Percentiles rank a stretch among this genome's conserved stretches.
phyloP scores from a whole-genome alignment of 2,888 invertebrate genomes.

The Drosophila meridionalis region DNA sequence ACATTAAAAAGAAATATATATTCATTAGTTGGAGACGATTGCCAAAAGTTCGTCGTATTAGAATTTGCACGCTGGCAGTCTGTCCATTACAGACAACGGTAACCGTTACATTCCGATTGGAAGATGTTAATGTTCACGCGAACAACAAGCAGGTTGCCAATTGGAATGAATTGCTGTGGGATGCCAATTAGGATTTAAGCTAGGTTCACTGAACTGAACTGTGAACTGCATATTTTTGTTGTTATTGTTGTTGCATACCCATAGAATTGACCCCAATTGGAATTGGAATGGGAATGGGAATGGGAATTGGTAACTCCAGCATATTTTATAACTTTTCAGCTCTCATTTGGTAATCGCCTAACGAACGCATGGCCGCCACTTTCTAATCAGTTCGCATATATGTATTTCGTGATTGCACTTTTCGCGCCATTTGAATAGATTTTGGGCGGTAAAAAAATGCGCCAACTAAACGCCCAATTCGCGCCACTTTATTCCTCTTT shows the following conservation, averaged over 20 bases:
- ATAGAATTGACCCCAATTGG: conserved; percentile 19
- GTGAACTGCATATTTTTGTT: background rate
- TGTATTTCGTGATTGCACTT: conserved; percentile 66
- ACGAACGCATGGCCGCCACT: conserved; percentile 11
- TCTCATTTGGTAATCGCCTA: conserved; percentile 1
- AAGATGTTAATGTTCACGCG: background rate
- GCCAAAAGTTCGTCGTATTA: conserved; percentile 44
- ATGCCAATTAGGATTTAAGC: conserved; percentile 1
- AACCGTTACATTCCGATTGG: conserved; percentile 54
- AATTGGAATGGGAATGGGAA: conserved; percentile 7
- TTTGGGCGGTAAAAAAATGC: conserved; percentile 80
- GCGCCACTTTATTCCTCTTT: conserved; percentile 68
- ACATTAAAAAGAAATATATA: conserved; percentile 13
- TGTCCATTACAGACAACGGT: conserved; percentile 5
- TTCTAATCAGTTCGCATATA: conserved; percentile 48
- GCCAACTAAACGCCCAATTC: conserved; percentile 78
- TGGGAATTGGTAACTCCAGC: background rate
- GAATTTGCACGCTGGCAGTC: conserved; percentile 38
- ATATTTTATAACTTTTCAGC: background rate
- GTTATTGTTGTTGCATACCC: background rate
- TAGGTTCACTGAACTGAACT: conserved; percentile 17
- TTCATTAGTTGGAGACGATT: conserved; percentile 26
- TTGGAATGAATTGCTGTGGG: background rate
- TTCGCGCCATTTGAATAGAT: conserved; percentile 73
- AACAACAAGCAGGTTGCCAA: conserved; percentile 9